Conservation (phyloP, 2,113 vertebrate genomes). For the Alethe castanea region DNA sequence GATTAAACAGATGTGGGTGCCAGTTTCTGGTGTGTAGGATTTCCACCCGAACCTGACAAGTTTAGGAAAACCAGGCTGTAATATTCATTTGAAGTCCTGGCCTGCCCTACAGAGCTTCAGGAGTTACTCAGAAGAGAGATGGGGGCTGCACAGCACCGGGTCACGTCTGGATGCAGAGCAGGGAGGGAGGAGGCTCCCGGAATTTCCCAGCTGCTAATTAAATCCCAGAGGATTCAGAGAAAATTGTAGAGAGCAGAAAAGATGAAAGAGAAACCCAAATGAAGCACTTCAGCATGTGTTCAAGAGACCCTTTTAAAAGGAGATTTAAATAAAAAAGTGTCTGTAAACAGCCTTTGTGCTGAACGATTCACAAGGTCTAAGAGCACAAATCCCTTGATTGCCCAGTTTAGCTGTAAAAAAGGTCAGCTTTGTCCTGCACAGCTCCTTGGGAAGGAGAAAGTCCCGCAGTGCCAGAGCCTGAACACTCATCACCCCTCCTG, state of each 20-base stretch:
- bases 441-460: background rate
- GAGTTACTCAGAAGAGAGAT: background rate
- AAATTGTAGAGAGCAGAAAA: background rate
- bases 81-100: background rate
- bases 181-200: background rate
- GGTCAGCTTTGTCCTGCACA: background rate
- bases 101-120: background rate
- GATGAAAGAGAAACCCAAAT: constrained; percentile 37
- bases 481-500: background rate
- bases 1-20: background rate
- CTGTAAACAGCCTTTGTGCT: background rate
- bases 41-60: background rate
- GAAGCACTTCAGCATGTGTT: background rate
- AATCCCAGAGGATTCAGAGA: constrained; percentile 18
- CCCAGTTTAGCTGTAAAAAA: background rate
- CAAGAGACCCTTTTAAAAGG: background rate
- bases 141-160: background rate
- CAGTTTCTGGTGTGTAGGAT: background rate
- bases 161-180: background rate
- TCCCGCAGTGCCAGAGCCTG: background rate
- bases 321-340: background rate
- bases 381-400: background rate
- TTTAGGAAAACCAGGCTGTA: background rate
- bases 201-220: constrained; percentile 48
- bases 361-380: background rate